phyloP scores from a whole-genome alignment of 2,113 vertebrate species.

The Microcebus ravelobensis region DNA sequence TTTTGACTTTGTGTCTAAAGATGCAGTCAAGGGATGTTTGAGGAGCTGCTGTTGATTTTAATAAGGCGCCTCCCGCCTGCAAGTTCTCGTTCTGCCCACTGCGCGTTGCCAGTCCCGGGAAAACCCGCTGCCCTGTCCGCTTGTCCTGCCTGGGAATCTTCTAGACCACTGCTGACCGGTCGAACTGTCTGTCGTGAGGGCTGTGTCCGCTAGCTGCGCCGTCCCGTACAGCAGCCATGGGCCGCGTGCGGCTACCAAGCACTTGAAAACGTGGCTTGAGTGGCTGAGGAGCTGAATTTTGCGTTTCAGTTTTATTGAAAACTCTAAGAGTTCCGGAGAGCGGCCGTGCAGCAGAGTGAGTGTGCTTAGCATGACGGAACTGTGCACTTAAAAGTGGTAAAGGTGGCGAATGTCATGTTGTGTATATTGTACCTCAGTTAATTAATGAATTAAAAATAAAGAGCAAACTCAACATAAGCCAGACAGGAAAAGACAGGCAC shows the following conservation, averaged over 20 bases:
- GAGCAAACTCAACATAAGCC: background rate
- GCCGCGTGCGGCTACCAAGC: background rate
- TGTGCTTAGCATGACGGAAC: background rate
- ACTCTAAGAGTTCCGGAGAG: background rate
- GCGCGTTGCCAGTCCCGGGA: fast-evolving
- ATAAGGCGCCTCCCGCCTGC: background rate
- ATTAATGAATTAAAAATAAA: background rate
- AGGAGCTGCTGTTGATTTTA: background rate
- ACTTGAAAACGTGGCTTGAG: background rate
- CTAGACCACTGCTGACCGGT: background rate
- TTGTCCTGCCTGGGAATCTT: background rate
- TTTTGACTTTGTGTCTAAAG: background rate
- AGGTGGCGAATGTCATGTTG: background rate
- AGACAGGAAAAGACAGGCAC: background rate
- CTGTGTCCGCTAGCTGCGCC: too few relatives aligned
- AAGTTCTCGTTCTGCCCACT: fast-evolving
- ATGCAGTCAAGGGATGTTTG: too few relatives aligned
- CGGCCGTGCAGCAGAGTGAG: background rate
- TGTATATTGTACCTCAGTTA: background rate
- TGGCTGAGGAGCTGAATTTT: background rate
- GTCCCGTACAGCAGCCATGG: background rate
- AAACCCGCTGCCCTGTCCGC: background rate
- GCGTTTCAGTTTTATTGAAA: background rate
- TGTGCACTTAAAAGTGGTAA: too few relatives aligned
- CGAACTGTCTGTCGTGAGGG: background rate